Evolutionary conservation across 2,888 invertebrate genomes (phyloP).

Genomic region (Acleris cristana): DNA sequence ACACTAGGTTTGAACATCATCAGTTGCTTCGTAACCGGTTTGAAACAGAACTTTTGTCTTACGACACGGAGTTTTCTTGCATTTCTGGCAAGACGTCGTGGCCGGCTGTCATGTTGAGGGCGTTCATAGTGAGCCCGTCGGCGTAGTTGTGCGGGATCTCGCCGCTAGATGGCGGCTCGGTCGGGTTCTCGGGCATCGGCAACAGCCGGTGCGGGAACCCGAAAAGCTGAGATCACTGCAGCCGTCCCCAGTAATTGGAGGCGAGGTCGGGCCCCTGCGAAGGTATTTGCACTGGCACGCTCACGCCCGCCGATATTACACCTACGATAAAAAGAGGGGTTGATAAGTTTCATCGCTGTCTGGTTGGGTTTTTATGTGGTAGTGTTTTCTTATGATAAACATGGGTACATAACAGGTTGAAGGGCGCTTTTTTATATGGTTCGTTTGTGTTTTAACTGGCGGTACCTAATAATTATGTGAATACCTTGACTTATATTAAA

Average conservation of each 20-base stretch:
- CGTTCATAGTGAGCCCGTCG: constrained; percentile 73
- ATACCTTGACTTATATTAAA: too few species aligned
- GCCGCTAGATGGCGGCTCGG: constrained; percentile 75
- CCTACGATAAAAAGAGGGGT: constrained; percentile 83
- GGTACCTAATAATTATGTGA: too few species aligned
- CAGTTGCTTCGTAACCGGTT: constrained; percentile 70
- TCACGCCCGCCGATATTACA: constrained; percentile 96
- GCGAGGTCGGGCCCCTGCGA: constrained; percentile 92
- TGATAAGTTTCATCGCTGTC: constrained; percentile 23
- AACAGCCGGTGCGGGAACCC: constrained; percentile 92
- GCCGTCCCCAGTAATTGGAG: constrained; percentile 94
- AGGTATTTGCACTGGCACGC: constrained; percentile 96
- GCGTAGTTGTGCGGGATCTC: constrained; percentile 80
- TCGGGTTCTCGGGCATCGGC: constrained; percentile 86
- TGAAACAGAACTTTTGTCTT: constrained; percentile 44
- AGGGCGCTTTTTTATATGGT: too few species aligned
- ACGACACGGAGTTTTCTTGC: constrained; percentile 71
- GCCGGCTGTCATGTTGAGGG: constrained; percentile 82
- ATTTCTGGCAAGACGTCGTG: constrained; percentile 78
- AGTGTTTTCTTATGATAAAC: neutral
- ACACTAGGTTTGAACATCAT: constrained; percentile 80
- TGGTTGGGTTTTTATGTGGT: neutral
- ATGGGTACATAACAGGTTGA: neutral
- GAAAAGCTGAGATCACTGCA: constrained; percentile 97
- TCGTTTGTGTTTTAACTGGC: too few species aligned